These are phyloP conservation scores for Yponomeuta evonymella DNA, from an alignment of 2,888 invertebrate species.

Conservation along the genomic window DNA sequence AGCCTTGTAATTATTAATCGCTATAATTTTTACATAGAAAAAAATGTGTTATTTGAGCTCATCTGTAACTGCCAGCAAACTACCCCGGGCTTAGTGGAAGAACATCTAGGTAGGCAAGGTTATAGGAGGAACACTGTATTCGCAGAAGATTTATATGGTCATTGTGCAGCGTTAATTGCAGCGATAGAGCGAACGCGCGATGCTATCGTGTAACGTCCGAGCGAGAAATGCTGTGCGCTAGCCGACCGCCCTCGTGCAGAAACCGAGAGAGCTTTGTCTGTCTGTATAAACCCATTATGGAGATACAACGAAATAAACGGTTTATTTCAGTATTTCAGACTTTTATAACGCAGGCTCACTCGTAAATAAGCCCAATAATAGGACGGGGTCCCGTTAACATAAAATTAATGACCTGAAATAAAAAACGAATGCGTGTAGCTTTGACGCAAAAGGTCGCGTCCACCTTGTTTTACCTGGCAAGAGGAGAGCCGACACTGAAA, in stretches of 20 bases:
- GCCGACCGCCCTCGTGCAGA: constrained; percentile 12
- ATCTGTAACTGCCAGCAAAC: constrained; percentile 8
- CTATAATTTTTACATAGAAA: constrained; percentile 26
- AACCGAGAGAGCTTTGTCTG: constrained; percentile 3
- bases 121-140: constrained; percentile 57
- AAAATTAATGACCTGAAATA: constrained; percentile 12
- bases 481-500: constrained; percentile 46
- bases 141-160: constrained; percentile 69
- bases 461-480: constrained; percentile 41
- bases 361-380: constrained; percentile 15
- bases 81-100: constrained; percentile 13
- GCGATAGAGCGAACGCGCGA: constrained; percentile 61
- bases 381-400: constrained; percentile 13
- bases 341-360: constrained; percentile 13
- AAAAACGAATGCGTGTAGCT: constrained; percentile 28
- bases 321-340: constrained; percentile 12
- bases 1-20: constrained; percentile 45
- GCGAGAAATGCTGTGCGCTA: constrained; percentile 43
- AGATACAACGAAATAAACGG: constrained; percentile 9
- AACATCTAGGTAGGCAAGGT: constrained; percentile 31
- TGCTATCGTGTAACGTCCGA: constrained; percentile 56
- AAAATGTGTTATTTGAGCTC: constrained; percentile 5
- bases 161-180: constrained; percentile 72
- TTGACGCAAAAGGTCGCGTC: constrained; percentile 34
- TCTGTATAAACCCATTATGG: constrained; percentile 5